Evolutionary conservation across 1,140 invertebrate species (phyloP).

Genomic region (Trachymyrmex cornetzi): DNA sequence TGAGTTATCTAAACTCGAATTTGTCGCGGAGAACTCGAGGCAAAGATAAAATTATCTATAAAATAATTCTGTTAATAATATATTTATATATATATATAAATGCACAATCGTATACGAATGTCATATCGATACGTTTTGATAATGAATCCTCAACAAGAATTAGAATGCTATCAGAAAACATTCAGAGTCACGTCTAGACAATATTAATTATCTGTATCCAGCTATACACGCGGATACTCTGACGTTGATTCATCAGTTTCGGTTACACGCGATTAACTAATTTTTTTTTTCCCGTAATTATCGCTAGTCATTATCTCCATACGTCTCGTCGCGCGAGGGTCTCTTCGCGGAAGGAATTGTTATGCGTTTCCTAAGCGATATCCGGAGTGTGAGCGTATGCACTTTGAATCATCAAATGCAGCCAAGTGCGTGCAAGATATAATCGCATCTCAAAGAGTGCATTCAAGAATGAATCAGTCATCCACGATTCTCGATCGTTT

Average conservation of each 20-base stretch:
- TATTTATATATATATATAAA: too few species aligned
- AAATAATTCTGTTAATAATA: too few species aligned
- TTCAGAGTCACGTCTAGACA: not conserved
- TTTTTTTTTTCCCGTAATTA: conserved; percentile 16
- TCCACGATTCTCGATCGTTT: not conserved
- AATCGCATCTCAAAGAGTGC: not conserved
- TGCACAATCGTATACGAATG: too few species aligned
- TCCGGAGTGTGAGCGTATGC: conserved; percentile 16
- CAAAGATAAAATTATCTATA: too few species aligned
- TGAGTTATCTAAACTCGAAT: too few species aligned
- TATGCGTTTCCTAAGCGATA: conserved; percentile 23
- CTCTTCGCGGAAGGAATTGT: conserved; percentile 30
- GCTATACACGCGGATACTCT: not conserved
- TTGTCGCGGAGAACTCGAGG: too few species aligned
- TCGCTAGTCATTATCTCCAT: conserved; percentile 21
- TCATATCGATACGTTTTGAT: too few species aligned
- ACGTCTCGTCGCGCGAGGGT: not conserved
- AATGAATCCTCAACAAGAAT: not conserved
- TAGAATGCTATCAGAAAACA: not conserved
- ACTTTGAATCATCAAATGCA: not conserved
- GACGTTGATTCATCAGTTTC: not conserved
- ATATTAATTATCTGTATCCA: conserved; percentile 9
- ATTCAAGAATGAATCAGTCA: not conserved
- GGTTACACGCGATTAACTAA: not conserved
- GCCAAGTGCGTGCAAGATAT: not conserved